Conservation (phyloP, 1,140 invertebrate species). For the Sesamia nonagrioides region DNA sequence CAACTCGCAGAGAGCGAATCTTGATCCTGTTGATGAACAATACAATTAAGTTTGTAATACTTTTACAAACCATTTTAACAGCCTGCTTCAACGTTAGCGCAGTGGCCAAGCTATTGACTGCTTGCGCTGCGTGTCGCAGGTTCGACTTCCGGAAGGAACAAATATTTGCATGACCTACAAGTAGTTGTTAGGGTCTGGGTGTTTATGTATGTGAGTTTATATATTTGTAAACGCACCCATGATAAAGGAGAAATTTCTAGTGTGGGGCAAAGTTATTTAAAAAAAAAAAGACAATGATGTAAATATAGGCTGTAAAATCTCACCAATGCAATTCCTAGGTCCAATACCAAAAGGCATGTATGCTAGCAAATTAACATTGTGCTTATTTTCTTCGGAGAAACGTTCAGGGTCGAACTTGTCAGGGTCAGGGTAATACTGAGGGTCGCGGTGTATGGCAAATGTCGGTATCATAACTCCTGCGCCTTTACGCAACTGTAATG, state of each 20-base stretch:
- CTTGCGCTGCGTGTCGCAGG: too few relatives aligned
- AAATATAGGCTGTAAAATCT: slow-evolving; percentile 13
- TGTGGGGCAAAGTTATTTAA: too few relatives aligned
- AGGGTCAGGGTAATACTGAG: slow-evolving; percentile 87
- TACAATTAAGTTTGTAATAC: background rate
- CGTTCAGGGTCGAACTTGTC: slow-evolving; percentile 88
- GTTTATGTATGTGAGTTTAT: too few relatives aligned
- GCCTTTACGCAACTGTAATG: slow-evolving; percentile 70
- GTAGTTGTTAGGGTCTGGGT: too few relatives aligned
- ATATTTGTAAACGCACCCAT: too few relatives aligned
- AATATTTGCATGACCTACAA: too few relatives aligned
- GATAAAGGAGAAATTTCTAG: too few relatives aligned
- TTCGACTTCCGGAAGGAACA: too few relatives aligned
- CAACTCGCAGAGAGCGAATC: slow-evolving; percentile 64
- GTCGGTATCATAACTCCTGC: slow-evolving; percentile 82
- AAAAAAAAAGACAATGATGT: too few relatives aligned
- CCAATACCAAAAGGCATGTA: slow-evolving; percentile 90
- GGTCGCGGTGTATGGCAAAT: slow-evolving; percentile 87
- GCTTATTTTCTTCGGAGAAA: slow-evolving; percentile 87
- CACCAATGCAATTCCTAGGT: slow-evolving; percentile 89
- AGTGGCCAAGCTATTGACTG: too few relatives aligned
- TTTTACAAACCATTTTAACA: too few relatives aligned
- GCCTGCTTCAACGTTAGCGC: too few relatives aligned
- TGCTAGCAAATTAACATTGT: slow-evolving; percentile 80
- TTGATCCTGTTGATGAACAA: slow-evolving; percentile 10